Evolutionary conservation across 2,888 invertebrate species (phyloP).

Genomic region (Pseudococcus viburni): DNA sequence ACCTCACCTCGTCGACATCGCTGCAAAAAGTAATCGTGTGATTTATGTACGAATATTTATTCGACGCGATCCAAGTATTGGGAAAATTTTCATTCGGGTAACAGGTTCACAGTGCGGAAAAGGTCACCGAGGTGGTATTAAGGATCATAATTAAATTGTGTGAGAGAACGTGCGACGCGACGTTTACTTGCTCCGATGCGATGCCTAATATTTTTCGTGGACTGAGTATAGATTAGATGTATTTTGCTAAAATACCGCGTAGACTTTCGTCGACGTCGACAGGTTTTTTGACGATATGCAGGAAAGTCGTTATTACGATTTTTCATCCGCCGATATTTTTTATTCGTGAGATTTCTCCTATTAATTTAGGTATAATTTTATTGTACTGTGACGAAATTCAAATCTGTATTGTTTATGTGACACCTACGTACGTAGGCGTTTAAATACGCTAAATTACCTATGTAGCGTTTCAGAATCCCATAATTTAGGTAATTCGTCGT

Average conservation of each 20-base stretch:
- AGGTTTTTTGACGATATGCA: neutral
- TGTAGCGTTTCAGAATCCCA: neutral
- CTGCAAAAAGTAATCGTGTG: slow-evolving; percentile 1
- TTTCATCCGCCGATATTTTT: neutral
- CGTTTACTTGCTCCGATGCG: neutral
- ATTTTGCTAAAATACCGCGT: neutral
- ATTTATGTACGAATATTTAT: neutral
- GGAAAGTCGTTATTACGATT: slow-evolving; percentile 30
- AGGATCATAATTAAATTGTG: slow-evolving; percentile 19
- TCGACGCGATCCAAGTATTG: neutral
- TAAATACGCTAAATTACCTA: neutral
- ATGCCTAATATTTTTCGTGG: neutral
- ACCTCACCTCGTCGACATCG: neutral
- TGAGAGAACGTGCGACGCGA: neutral
- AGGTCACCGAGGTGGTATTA: neutral
- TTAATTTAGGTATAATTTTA: slow-evolving; percentile 5
- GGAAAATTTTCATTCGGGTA: neutral
- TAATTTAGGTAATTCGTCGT: neutral
- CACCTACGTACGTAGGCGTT: slow-evolving; percentile 1
- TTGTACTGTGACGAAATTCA: slow-evolving; percentile 11
- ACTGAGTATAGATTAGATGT: neutral
- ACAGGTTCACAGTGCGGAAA: neutral
- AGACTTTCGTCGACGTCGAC: slow-evolving; percentile 38
- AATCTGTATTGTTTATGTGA: slow-evolving; percentile 31
- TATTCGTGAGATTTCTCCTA: slow-evolving; percentile 17